phyloP scores from a whole-genome alignment of 2,888 invertebrate species.

The Folsomia manolachei region DNA sequence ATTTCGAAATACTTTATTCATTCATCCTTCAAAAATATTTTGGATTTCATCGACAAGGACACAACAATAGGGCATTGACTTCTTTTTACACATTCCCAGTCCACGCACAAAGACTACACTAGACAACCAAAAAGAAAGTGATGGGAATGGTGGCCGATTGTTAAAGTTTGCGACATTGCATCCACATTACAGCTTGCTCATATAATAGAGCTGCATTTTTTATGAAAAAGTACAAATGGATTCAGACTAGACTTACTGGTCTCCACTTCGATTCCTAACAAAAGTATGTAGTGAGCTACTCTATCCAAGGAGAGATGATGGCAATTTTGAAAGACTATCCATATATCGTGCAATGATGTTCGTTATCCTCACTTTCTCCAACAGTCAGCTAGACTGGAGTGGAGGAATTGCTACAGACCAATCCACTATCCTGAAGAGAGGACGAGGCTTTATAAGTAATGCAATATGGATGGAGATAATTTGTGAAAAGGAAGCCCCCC shows the following conservation, averaged over 20 bases:
- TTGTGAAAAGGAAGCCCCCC: conserved; percentile 19
- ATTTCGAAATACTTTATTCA: too few relatives aligned
- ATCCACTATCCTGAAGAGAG: neutral
- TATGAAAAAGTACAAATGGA: neutral
- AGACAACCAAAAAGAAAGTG: neutral
- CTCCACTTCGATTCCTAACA: too few relatives aligned
- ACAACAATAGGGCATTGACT: neutral
- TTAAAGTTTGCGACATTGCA: neutral
- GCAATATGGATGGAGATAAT: conserved; percentile 19
- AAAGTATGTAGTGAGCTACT: too few relatives aligned
- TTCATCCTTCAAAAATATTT: too few relatives aligned
- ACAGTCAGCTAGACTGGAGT: too few relatives aligned
- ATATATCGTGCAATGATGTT: neutral
- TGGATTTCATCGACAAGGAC: too few relatives aligned
- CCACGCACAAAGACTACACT: too few relatives aligned
- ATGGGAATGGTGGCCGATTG: neutral
- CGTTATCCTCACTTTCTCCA: too few relatives aligned
- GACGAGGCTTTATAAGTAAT: neutral
- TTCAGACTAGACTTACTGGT: too few relatives aligned
- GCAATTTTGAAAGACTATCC: neutral
- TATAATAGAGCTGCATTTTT: neutral
- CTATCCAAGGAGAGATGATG: too few relatives aligned
- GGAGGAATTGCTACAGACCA: too few relatives aligned
- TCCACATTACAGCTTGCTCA: neutral
- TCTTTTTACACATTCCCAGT: neutral